Evolutionary conservation across 2,797 vertebrate genomes (phyloP), one percentile per base, ranked within the genome.

Genomic region (Adrianichthys oophorus): DNA sequence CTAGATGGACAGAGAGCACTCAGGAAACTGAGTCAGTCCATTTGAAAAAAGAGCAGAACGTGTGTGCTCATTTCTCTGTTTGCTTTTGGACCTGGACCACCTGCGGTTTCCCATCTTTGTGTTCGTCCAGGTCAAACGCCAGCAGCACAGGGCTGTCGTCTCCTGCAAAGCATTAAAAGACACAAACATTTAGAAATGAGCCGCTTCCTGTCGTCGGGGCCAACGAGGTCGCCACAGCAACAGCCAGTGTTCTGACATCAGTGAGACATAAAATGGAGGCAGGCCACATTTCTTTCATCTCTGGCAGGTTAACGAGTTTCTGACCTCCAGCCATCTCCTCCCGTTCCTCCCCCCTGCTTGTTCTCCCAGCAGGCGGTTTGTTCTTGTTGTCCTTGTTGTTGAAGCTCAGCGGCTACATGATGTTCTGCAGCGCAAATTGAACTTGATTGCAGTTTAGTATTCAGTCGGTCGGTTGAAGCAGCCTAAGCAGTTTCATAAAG

Each of bases 341-440:
- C 15, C 15, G 7, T 16, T 32, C 52, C 52, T 16, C 19, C 18
- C 17, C 17, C 44, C 44, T 46, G 7, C 44, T 14, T 13, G 47
- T 15, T 26, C 26, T 50, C 62, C 43, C 66, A 62, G 72, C 73
- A 68, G 60, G 78, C 52, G 52, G 76, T 70, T 63, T 65, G 62
- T 59, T 61, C 32, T 54, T 48, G 46, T 65, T 58, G 56, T 44
- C 17, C 1, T 52, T 17, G 56, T 45, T 45, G 4, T 52, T 17
- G 45, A 1, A 15, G 29, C 15, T 56, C 42, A 1, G 50, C 63
- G 37, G 63, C 24, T 32, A 29, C 62, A 48, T 14, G 53, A 62
- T 62, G 59, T 67, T 62, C 69, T 55, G 44, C 15, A 16, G 21
- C 58, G 40, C 57, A 60, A 65, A 65, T 68, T 49, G 60, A 47